A percentile compares a stretch with the other conserved stretches of the same genome.
These are phyloP conservation scores for Drosophila erecta DNA, from an alignment of 1,140 invertebrate species.

Conservation along the genomic window DNA sequence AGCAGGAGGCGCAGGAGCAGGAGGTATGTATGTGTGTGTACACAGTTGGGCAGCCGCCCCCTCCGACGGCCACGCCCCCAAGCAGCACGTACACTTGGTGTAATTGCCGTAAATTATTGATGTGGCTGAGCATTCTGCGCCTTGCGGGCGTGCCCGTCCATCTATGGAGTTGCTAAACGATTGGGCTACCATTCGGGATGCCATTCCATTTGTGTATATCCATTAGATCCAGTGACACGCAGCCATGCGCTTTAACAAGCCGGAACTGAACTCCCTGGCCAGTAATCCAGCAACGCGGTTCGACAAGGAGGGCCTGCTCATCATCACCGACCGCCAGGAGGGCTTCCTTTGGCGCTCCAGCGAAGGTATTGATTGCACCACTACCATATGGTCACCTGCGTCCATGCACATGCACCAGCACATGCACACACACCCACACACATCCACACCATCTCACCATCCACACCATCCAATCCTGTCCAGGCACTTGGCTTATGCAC, in stretches of 20 bases:
- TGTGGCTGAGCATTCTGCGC: constrained; percentile 8
- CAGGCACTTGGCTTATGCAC: constrained; percentile 54
- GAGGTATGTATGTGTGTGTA: constrained; percentile 40
- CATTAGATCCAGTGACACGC: neutral
- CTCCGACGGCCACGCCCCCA: constrained; percentile 5
- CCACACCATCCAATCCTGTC: constrained; percentile 2
- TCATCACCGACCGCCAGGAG: constrained; percentile 94
- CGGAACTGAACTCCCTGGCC: constrained; percentile 93
- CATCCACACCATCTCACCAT: neutral
- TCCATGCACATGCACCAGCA: neutral
- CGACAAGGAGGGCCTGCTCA: constrained; percentile 95
- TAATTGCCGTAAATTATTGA: constrained; percentile 34
- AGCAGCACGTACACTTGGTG: constrained; percentile 24
- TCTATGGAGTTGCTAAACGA: constrained; percentile 35
- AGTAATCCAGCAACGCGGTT: constrained; percentile 94
- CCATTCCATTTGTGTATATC: neutral
- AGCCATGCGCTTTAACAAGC: constrained; percentile 95
- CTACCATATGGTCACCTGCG: neutral
- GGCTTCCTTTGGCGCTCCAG: constrained; percentile 94
- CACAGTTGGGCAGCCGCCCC: constrained; percentile 5
- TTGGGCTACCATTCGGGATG: neutral
- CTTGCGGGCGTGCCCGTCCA: constrained; percentile 19
- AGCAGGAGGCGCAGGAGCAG: constrained; percentile 17
- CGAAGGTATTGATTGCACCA: constrained; percentile 89
- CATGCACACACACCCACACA: neutral